These are phyloP conservation scores for Rotaria macrura DNA, from an alignment of 2,888 invertebrate species.

Conservation along the genomic window DNA sequence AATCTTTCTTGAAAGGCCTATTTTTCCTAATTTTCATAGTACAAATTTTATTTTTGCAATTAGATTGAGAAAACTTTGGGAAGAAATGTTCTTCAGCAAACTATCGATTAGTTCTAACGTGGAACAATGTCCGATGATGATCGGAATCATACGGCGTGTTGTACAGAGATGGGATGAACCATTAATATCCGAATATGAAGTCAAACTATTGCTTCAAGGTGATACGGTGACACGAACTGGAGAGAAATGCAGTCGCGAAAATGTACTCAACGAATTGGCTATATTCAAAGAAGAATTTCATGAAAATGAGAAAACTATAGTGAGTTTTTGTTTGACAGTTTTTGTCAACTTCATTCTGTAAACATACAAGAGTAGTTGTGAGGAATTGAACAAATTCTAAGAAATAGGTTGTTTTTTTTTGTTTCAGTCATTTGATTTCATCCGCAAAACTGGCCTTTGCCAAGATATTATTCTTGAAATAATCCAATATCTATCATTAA, in stretches of 20 bases:
- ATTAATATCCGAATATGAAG: not conserved
- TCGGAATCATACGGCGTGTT: not conserved
- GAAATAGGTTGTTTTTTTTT: not conserved
- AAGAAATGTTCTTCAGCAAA: too few relatives aligned
- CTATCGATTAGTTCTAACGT: too few relatives aligned
- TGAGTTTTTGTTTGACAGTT: too few relatives aligned
- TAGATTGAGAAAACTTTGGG: too few relatives aligned
- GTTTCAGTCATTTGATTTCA: not conserved
- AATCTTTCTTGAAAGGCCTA: too few relatives aligned
- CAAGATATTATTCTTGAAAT: not conserved
- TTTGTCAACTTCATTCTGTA: too few relatives aligned
- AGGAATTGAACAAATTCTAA: not conserved
- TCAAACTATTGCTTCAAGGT: not conserved
- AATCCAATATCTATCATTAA: not conserved
- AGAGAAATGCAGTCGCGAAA: not conserved
- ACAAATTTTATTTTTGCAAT: too few relatives aligned
- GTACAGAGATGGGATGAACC: not conserved
- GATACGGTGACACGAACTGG: not conserved
- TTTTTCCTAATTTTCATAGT: too few relatives aligned
- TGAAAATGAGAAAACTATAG: not conserved
- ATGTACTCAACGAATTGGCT: not conserved
- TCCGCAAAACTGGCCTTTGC: not conserved
- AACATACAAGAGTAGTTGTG: too few relatives aligned
- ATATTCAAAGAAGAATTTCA: not conserved
- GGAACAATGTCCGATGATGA: too few relatives aligned